Evolutionary conservation across 2,888 invertebrate genomes (phyloP).

Genomic region (Limnephilus lunatus): DNA sequence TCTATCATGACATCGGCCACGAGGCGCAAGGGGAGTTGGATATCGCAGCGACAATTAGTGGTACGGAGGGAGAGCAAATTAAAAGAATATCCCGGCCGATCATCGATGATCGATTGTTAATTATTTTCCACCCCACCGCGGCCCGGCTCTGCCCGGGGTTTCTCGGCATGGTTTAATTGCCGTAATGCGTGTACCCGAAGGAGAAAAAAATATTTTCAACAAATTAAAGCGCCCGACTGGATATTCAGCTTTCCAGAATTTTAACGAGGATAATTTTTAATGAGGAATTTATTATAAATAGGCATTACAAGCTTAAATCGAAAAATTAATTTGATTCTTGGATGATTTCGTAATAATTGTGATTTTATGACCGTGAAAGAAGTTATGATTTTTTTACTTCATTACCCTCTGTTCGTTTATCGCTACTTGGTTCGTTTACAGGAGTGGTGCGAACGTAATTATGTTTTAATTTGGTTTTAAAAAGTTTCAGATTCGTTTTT

Average conservation of each 20-base stretch:
- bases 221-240: slow-evolving; percentile 35
- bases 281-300: slow-evolving; percentile 16
- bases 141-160: neutral
- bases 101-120: slow-evolving; percentile 60
- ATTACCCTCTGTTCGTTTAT: neutral
- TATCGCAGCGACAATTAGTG: slow-evolving; percentile 64
- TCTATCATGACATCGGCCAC: neutral
- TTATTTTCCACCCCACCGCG: slow-evolving; percentile 53
- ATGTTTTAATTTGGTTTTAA: no score
- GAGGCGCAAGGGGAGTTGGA: slow-evolving; percentile 22
- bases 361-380: neutral
- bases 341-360: neutral
- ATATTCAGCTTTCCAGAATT: slow-evolving; percentile 16
- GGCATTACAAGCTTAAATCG: neutral
- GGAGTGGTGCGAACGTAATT: neutral
- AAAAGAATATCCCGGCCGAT: slow-evolving; percentile 62
- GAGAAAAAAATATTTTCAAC: slow-evolving; percentile 37
- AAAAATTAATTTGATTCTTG: neutral
- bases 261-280: slow-evolving; percentile 44
- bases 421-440: neutral
- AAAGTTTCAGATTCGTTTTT: no score
- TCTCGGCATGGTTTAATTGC: slow-evolving; percentile 37
- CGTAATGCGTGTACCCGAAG: slow-evolving; percentile 6
- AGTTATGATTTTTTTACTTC: neutral
- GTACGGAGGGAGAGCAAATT: slow-evolving; percentile 61